A percentile compares a stretch with the other conserved stretches of the same genome.
Evolutionary conservation across 2,888 invertebrate species (phyloP).

Genomic region (Lordiphosa fenestrarum): DNA sequence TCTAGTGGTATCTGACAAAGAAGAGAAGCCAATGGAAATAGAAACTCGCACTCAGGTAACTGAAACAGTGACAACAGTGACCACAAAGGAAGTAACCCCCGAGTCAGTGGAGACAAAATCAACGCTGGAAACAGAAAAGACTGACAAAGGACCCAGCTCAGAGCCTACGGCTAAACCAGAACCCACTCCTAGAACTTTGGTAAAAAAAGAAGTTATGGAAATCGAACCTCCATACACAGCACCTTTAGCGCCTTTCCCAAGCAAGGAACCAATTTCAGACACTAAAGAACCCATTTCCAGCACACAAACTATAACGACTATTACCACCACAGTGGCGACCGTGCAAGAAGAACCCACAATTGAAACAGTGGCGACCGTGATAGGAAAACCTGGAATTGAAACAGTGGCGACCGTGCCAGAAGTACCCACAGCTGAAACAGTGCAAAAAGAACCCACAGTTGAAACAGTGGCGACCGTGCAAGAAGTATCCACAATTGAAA

Average conservation of each 20-base stretch:
- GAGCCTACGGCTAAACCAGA: conserved; percentile 41
- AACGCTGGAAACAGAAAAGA: conserved; percentile 9
- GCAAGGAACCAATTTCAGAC: conserved; percentile 15
- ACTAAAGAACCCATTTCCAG: conserved; percentile 42
- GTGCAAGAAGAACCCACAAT: conserved; percentile 28
- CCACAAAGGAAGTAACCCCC: conserved; percentile 11
- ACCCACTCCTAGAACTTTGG: conserved; percentile 41
- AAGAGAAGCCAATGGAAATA: conserved; percentile 13
- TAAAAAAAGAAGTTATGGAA: conserved; percentile 31
- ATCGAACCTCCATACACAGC: conserved; percentile 52
- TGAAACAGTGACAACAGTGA: conserved; percentile 44
- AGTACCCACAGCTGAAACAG: too few relatives aligned
- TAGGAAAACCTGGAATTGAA: too few relatives aligned
- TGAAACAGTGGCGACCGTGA: conserved; percentile 5
- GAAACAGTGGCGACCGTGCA: too few relatives aligned
- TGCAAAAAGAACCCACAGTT: too few relatives aligned
- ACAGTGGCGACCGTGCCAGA: too few relatives aligned
- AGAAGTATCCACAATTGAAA: too few relatives aligned
- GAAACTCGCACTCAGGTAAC: conserved; percentile 22
- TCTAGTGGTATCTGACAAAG: conserved; percentile 12
- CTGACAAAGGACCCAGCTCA: conserved; percentile 2
- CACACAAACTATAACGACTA: conserved; percentile 42
- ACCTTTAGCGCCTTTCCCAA: conserved; percentile 51
- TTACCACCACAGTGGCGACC: conserved; percentile 51
- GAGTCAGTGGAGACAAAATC: conserved; percentile 9